Conservation (phyloP, 2,113 vertebrate genomes). For the Melanerpes formicivorus region DNA sequence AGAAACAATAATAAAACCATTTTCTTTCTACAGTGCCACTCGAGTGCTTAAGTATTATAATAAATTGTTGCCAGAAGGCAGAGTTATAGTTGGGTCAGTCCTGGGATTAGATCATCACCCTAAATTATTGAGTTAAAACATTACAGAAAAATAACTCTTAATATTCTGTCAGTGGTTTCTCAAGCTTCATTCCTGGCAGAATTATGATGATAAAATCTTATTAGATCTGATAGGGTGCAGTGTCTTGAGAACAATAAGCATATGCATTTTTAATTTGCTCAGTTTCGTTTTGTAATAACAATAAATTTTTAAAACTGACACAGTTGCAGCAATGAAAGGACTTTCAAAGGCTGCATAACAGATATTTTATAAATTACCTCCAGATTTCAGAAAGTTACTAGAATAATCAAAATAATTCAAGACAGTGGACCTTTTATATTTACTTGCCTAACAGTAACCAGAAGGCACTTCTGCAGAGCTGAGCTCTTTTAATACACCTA, state of each 20-base stretch:
- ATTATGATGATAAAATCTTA: background rate
- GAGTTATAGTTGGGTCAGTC: constrained; percentile 23
- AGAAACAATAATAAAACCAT: constrained; percentile 46
- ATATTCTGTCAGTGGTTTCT: background rate
- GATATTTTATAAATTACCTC: background rate
- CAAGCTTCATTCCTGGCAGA: constrained; percentile 3
- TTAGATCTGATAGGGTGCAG: background rate
- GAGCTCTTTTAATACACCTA: background rate
- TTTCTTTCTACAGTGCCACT: constrained; percentile 14
- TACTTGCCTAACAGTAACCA: background rate
- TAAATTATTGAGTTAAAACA: constrained; percentile 48
- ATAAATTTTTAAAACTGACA: background rate
- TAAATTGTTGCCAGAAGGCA: constrained; percentile 49
- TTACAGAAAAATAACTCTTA: constrained; percentile 32
- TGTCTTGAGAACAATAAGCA: background rate
- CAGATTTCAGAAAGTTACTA: background rate
- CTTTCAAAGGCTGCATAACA: background rate
- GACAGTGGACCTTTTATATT: background rate
- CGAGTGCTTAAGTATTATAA: constrained; percentile 48
- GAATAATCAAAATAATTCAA: background rate
- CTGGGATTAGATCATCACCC: constrained; percentile 46
- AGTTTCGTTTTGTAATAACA: background rate
- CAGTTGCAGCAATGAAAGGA: background rate
- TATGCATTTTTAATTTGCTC: background rate
- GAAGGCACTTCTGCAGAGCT: background rate